These are phyloP conservation scores for Epizoanthus ramosus DNA, from an alignment of 92 coral and sea anemone genomes.

Conservation along the genomic window DNA sequence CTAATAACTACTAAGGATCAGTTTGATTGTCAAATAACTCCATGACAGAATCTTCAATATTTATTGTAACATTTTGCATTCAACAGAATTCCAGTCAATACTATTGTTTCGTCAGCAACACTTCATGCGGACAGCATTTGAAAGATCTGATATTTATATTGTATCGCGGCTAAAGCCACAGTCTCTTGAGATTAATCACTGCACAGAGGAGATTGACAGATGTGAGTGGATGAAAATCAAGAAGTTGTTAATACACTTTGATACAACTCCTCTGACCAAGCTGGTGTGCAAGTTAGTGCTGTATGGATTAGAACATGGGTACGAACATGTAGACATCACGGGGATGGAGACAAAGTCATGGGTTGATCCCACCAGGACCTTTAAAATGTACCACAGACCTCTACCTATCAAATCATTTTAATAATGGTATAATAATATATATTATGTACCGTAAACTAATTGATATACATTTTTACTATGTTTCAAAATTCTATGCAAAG, in stretches of 20 bases:
- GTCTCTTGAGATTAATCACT: conserved; percentile 59
- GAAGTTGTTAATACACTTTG: conserved; percentile 62
- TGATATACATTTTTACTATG: too few species aligned
- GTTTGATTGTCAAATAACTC: not conserved
- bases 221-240: conserved; percentile 83
- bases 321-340: conserved; percentile 76
- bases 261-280: conserved; percentile 75
- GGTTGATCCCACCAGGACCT: conserved; percentile 75
- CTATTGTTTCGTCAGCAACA: conserved; percentile 85
- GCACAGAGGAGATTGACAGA: conserved; percentile 76
- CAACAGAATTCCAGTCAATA: conserved; percentile 78
- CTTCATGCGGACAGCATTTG: conserved; percentile 72
- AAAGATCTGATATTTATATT: conserved; percentile 80
- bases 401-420: conserved; percentile 51
- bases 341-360: conserved; percentile 71
- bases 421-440: not conserved
- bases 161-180: conserved; percentile 80
- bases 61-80: not conserved
- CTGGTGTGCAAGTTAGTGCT: conserved; percentile 67
- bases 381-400: conserved; percentile 69
- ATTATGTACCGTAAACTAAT: too few species aligned
- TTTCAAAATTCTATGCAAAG: too few species aligned
- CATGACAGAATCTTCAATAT: not conserved
- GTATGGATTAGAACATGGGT: conserved; percentile 78
- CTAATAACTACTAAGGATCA: too few species aligned